Percentiles rank a stretch among this genome's conserved stretches.
Evolutionary conservation across 2,888 invertebrate species (phyloP).

Genomic region (Empis stercorea): DNA sequence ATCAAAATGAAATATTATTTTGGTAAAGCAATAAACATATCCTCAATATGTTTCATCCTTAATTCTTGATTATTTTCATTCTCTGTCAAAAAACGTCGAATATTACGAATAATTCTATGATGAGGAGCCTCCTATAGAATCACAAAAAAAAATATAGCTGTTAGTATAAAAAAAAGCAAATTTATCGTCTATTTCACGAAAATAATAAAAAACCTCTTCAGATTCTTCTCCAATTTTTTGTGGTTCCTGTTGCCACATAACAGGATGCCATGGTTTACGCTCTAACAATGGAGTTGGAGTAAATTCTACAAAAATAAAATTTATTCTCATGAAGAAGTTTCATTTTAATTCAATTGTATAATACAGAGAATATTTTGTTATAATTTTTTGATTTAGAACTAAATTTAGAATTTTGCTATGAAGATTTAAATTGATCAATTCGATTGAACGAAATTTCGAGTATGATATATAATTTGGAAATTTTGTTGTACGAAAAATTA

Average conservation of each 20-base stretch:
- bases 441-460: too few species aligned
- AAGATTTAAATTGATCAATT: too few species aligned
- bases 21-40: slow-evolving; percentile 34
- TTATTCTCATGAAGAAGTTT: neutral
- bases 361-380: too few species aligned
- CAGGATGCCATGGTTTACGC: slow-evolving; percentile 50
- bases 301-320: slow-evolving; percentile 35
- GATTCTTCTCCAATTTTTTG: slow-evolving; percentile 31
- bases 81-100: slow-evolving; percentile 37
- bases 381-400: too few species aligned
- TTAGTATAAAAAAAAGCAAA: neutral
- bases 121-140: slow-evolving; percentile 43
- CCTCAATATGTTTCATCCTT: slow-evolving; percentile 31
- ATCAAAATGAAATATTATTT: slow-evolving; percentile 1
- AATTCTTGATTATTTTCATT: slow-evolving; percentile 32
- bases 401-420: too few species aligned
- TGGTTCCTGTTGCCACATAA: slow-evolving; percentile 46
- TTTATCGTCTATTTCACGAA: too few species aligned
- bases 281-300: slow-evolving; percentile 39
- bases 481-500: too few species aligned
- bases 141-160: neutral
- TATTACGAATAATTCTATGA: slow-evolving; percentile 47
- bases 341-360: too few species aligned
- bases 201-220: slow-evolving; percentile 25
- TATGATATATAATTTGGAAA: too few species aligned